Percentiles rank a stretch among this genome's conserved stretches.
phyloP scores from a whole-genome alignment of 2,113 vertebrate genomes.

The Shinisaurus crocodilurus region DNA sequence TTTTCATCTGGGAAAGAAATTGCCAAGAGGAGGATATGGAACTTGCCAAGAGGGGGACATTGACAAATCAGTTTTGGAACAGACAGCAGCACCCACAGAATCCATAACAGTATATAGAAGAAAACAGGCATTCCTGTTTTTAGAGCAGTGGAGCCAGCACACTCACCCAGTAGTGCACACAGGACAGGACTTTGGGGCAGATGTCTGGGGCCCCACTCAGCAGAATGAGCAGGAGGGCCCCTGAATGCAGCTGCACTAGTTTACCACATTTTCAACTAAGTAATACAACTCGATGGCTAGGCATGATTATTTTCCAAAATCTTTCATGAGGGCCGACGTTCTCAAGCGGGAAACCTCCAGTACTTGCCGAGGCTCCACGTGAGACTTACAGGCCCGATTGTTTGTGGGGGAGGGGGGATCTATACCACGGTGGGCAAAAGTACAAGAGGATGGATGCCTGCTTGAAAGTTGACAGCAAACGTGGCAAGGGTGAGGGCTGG shows the following conservation, averaged over 20 bases:
- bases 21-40: not conserved
- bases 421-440: too few relatives aligned
- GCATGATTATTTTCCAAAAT: too few relatives aligned
- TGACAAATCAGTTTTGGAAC: not conserved
- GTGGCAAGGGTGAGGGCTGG: too few relatives aligned
- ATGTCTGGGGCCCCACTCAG: not conserved
- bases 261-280: not conserved
- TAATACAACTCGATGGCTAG: too few relatives aligned
- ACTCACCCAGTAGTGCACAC: not conserved
- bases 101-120: not conserved
- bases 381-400: too few relatives aligned
- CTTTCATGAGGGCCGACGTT: too few relatives aligned
- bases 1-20: not conserved
- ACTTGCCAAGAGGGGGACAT: not conserved
- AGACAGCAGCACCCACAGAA: not conserved
- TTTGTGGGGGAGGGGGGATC: too few relatives aligned
- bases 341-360: too few relatives aligned
- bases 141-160: not conserved
- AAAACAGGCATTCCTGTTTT: not conserved
- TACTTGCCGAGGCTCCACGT: too few relatives aligned
- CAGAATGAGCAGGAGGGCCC: not conserved
- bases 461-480: too few relatives aligned
- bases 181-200: not conserved
- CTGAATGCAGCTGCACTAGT: too few relatives aligned
- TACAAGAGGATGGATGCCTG: too few relatives aligned